A percentile compares a stretch with the other conserved stretches of the same genome.
Conservation (phyloP, 2,797 vertebrate genomes). For the Channa striata region DNA sequence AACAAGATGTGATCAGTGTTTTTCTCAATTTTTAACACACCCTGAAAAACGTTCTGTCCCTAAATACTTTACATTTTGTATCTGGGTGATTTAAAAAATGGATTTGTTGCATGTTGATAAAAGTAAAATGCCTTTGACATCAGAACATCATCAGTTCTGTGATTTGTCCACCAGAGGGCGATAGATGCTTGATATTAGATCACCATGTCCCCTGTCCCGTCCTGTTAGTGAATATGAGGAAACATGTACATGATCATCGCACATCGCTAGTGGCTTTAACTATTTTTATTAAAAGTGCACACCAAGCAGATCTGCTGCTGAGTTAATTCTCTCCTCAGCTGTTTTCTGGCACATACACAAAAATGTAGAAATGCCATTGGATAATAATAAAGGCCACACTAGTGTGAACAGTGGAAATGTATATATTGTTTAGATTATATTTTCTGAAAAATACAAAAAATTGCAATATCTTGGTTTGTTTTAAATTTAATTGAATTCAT, state of each 20-base stretch:
- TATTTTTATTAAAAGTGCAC: background rate
- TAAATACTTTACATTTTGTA: too few species aligned
- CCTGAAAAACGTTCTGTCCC: too few species aligned
- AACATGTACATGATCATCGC: background rate
- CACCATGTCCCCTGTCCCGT: background rate
- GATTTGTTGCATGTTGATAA: too few species aligned
- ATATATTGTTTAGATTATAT: background rate
- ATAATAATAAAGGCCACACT: background rate
- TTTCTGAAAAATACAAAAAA: background rate
- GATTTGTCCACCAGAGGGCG: constrained; percentile 61
- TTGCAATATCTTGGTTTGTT: background rate
- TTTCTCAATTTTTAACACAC: too few species aligned
- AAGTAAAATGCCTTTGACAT: background rate
- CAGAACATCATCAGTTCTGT: constrained; percentile 14
- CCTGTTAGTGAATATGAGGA: background rate
- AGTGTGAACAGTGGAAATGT: background rate
- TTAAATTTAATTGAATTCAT: background rate
- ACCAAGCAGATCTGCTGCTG: background rate
- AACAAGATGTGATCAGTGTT: too few species aligned
- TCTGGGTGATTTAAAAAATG: too few species aligned
- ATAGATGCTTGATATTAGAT: constrained; percentile 38
- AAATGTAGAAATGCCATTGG: background rate
- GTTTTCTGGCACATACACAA: background rate
- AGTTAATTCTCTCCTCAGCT: background rate
- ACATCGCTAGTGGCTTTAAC: background rate